phyloP scores from a whole-genome alignment of 2,888 invertebrate species.

The Tromatobia lineatoria region DNA sequence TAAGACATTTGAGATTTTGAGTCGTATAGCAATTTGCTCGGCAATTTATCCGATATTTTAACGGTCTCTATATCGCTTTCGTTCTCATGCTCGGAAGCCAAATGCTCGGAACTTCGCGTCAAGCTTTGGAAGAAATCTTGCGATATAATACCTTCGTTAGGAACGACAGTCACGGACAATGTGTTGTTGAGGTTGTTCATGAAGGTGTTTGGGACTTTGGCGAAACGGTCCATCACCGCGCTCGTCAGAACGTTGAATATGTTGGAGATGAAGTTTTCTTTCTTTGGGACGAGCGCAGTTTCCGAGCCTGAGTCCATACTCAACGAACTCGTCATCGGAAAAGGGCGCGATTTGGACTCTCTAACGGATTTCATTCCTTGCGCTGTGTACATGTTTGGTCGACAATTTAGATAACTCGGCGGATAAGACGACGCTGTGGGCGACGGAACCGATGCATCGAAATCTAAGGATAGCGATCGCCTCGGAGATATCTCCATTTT shows the following conservation, averaged over 20 bases:
- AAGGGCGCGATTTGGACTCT: background rate
- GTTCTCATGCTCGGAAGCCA: slow-evolving; percentile 28
- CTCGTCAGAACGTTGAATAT: slow-evolving; percentile 72
- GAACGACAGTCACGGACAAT: slow-evolving; percentile 78
- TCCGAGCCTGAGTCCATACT: slow-evolving; percentile 56
- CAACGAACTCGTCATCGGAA: slow-evolving; percentile 50
- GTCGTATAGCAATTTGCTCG: slow-evolving; percentile 47
- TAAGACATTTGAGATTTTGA: slow-evolving; percentile 26
- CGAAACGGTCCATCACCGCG: slow-evolving; percentile 72
- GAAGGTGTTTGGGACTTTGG: slow-evolving; percentile 72
- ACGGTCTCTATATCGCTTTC: slow-evolving; percentile 44
- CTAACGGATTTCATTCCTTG: slow-evolving; percentile 12
- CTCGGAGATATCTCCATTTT: slow-evolving; percentile 71
- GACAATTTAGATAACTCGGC: slow-evolving; percentile 39
- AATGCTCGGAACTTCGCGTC: slow-evolving; percentile 69
- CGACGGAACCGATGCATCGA: slow-evolving; percentile 54
- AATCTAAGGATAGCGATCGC: slow-evolving; percentile 59
- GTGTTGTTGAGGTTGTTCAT: slow-evolving; percentile 73
- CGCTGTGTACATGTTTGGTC: slow-evolving; percentile 32
- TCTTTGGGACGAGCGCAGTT: slow-evolving; percentile 64
- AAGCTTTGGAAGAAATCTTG: slow-evolving; percentile 75
- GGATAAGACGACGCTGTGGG: slow-evolving; percentile 52
- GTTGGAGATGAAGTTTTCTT: slow-evolving; percentile 72
- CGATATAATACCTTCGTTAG: slow-evolving; percentile 75
- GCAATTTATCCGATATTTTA: slow-evolving; percentile 63